Evolutionary conservation across 2,888 invertebrate species (phyloP), one percentile per base, ranked within the genome.

Genomic region (Hypercompe scribonia): DNA sequence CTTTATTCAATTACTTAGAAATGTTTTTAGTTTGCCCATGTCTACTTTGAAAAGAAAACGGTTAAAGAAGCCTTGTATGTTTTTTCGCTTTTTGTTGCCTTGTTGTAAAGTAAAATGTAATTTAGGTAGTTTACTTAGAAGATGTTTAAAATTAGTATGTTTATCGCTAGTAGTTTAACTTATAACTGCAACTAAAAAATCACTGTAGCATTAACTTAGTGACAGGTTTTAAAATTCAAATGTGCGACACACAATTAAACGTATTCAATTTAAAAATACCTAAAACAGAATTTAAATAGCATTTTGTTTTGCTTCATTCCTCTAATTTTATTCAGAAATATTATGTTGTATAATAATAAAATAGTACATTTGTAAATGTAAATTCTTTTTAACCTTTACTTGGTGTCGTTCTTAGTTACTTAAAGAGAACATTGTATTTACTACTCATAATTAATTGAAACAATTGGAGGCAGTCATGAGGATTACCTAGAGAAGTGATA

Each of bases 1-100:
- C 31, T 50, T 50, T 67, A 54, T 67, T 67, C 68, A 68, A 68
- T 68, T 68, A 68, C 54, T 50, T 68, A 68, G 50, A 54, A 34
- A 50, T 34, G 50, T 34, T 68, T 68, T 68, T 54, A 68, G 68
- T 54, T 54, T n/a, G 15, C 34, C 68, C 18, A 50, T 68, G 42
- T 66, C n/a, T 68, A 34, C 34, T 13, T 50, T 34, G 50, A n/a
- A 15, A 13, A 34, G 34, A 54, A 54, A 68, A 50, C n/a, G 33
- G 34, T 68, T 54, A 46, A 58, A 58, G 28, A 5, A 58, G 58
- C 3, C n/a, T 28, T 28, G 58, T 28, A n/a, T n/a, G n/a, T n/a
- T n/a, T n/a, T n/a, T n/a, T n/a, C n/a, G n/a, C n/a, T n/a, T n/a
- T n/a, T n/a, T n/a, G n/a, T n/a, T n/a, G n/a, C n/a, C 3, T 3